Conservation (phyloP, 2,797 vertebrate genomes). For the Adrianichthys oophorus region DNA sequence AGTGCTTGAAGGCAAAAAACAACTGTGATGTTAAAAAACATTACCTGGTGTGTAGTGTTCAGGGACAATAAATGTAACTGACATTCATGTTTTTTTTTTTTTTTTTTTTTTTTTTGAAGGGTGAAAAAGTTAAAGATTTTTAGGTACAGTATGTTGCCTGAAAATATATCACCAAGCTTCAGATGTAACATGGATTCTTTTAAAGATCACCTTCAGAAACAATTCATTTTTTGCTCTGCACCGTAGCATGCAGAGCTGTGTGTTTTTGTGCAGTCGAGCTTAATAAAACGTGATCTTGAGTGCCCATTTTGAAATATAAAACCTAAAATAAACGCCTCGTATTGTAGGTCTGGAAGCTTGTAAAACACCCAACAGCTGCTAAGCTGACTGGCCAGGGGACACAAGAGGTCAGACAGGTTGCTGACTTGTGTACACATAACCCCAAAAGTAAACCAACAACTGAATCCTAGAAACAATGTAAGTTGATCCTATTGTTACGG, state of each 20-base stretch:
- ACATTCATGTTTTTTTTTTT: conserved; percentile 41
- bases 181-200: conserved; percentile 15
- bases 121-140: conserved; percentile 29
- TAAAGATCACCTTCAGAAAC: conserved; percentile 45
- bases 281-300: conserved; percentile 44
- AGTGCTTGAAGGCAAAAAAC: conserved; percentile 47
- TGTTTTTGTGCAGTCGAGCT: conserved; percentile 27
- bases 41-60: conserved; percentile 36
- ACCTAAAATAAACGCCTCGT: conserved; percentile 63
- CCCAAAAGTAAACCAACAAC: conserved; percentile 70
- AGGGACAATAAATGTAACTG: conserved; percentile 52
- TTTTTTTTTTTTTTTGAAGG: conserved; percentile 30
- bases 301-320: conserved; percentile 64
- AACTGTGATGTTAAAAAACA: conserved; percentile 51
- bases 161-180: conserved; percentile 21
- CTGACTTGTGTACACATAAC: conserved; percentile 58
- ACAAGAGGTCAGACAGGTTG: conserved; percentile 61
- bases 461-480: conserved; percentile 68
- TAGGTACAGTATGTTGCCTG: conserved; percentile 31
- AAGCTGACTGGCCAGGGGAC: conserved; percentile 32
- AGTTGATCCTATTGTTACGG: conserved; percentile 50
- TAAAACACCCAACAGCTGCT: conserved; percentile 72
- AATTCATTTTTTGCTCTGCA: conserved; percentile 6
- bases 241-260: conserved; percentile 9
- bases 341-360: conserved; percentile 58